phyloP scores from a whole-genome alignment of 2,113 vertebrate genomes.

The Gambusia affinis region DNA sequence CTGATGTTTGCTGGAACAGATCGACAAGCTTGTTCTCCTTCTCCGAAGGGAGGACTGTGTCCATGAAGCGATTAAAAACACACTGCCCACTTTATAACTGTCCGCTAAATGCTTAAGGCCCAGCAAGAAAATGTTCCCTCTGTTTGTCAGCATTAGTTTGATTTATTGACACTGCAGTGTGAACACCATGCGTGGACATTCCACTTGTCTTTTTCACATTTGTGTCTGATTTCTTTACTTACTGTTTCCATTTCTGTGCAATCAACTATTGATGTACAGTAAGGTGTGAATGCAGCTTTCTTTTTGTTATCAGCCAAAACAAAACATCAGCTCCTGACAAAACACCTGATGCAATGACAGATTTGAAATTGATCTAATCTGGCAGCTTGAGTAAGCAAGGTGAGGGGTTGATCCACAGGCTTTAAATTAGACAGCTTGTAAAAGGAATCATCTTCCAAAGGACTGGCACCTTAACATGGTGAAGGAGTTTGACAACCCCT shows the following conservation, averaged over 20 bases:
- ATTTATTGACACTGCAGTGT: constrained; percentile 47
- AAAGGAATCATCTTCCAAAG: not conserved
- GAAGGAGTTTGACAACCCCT: not conserved
- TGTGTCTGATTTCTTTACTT: not conserved
- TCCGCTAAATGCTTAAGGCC: constrained; percentile 42
- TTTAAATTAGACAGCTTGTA: too few species aligned
- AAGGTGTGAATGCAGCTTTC: not conserved
- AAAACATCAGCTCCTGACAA: not conserved
- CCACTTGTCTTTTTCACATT: constrained; percentile 13
- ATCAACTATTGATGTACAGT: not conserved
- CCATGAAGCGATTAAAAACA: constrained; percentile 67
- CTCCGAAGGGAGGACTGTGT: constrained; percentile 56
- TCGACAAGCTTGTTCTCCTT: constrained; percentile 67
- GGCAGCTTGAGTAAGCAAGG: not conserved
- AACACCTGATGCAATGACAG: not conserved
- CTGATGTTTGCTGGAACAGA: constrained; percentile 70
- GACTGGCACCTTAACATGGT: not conserved
- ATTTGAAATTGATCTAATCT: not conserved
- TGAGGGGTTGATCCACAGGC: too few species aligned
- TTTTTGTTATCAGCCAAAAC: not conserved
- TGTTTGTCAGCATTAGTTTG: constrained; percentile 36
- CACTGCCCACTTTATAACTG: constrained; percentile 71
- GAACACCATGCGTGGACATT: constrained; percentile 43
- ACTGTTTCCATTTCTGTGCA: not conserved
- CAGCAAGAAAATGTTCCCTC: constrained; percentile 42